These are phyloP conservation scores for Etheostoma perlongum DNA, from an alignment of 2,797 vertebrate genomes.

Conservation along the genomic window DNA sequence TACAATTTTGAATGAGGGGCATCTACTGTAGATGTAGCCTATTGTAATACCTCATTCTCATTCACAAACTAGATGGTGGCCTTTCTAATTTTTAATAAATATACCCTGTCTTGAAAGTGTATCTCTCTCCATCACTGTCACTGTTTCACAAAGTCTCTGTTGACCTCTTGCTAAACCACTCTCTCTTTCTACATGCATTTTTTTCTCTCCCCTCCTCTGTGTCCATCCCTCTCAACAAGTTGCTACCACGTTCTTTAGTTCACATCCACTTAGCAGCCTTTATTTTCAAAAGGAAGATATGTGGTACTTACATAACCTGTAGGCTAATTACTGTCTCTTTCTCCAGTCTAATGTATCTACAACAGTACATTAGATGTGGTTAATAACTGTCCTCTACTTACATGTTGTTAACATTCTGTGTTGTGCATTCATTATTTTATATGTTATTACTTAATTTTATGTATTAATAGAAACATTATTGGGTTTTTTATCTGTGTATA, in stretches of 20 bases:
- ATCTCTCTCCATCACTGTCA: constrained; percentile 11
- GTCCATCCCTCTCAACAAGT: constrained; percentile 18
- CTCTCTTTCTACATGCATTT: constrained; percentile 35
- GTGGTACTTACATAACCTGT: not conserved
- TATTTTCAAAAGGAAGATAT: not conserved
- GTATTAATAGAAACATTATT: too few relatives aligned
- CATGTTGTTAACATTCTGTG: not conserved
- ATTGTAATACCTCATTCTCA: not conserved
- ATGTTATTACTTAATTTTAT: too few relatives aligned
- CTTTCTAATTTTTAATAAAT: too few relatives aligned
- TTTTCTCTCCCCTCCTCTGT: constrained; percentile 6
- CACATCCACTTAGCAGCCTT: not conserved
- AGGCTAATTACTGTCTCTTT: not conserved
- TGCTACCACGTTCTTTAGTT: constrained; percentile 13
- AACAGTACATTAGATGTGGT: not conserved
- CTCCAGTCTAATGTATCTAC: not conserved
- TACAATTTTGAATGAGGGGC: too few relatives aligned
- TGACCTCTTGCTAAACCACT: constrained; percentile 14
- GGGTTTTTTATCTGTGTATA: too few relatives aligned
- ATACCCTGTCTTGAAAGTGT: not conserved
- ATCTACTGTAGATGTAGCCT: too few relatives aligned
- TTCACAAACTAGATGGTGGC: not conserved
- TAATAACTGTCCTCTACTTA: not conserved
- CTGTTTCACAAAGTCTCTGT: not conserved
- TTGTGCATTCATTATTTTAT: not conserved